Conservation (phyloP, 2,113 vertebrate genomes). For the Actenoides hombroni region DNA sequence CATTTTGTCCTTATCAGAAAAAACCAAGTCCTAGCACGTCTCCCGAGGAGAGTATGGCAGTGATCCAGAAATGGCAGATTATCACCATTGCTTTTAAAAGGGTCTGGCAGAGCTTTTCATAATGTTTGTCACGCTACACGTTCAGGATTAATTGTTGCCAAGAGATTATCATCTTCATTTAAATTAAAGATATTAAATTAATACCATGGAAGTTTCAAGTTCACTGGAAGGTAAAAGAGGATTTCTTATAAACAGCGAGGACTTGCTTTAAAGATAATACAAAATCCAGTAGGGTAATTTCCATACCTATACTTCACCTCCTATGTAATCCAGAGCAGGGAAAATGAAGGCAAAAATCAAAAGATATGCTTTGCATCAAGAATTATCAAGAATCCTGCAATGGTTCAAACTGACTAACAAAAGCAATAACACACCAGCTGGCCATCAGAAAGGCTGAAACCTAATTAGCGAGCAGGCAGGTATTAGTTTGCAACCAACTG, state of each 20-base stretch:
- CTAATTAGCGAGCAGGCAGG: background rate
- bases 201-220: background rate
- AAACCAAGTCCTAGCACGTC: background rate
- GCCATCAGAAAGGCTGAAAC: background rate
- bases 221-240: background rate
- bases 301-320: background rate
- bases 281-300: background rate
- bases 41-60: background rate
- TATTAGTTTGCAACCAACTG: background rate
- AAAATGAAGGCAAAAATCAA: background rate
- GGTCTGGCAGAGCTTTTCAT: background rate
- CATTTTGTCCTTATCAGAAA: background rate
- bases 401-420: background rate
- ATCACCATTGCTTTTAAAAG: background rate
- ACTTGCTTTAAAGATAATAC: background rate
- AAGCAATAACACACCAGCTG: background rate
- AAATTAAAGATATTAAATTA: slow-evolving; percentile 23
- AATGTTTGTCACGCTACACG: background rate
- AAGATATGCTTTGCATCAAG: background rate
- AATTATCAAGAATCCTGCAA: background rate
- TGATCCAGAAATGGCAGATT: background rate
- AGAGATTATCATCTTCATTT: slow-evolving; percentile 16
- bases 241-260: background rate
- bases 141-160: slow-evolving; percentile 16
- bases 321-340: background rate